Conservation (phyloP, 1,140 invertebrate species). For the Capitella teleta region DNA sequence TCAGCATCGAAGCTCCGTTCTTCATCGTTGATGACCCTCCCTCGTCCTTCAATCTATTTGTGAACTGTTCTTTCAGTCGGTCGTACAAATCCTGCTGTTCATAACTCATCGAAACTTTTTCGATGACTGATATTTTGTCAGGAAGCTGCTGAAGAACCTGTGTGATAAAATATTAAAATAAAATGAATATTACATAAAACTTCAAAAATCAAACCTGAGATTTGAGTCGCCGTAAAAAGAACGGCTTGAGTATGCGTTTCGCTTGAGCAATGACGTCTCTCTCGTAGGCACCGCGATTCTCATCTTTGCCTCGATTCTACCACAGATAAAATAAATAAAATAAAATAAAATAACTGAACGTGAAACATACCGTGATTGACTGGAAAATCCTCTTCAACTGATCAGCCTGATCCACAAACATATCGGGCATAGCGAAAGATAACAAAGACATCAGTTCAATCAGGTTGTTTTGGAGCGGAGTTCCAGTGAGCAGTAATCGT, state of each 20-base stretch:
- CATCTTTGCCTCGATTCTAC: slow-evolving; percentile 15
- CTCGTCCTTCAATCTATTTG: neutral
- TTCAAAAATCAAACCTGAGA: slow-evolving; percentile 33
- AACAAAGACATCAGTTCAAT: slow-evolving; percentile 88
- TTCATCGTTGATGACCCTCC: neutral
- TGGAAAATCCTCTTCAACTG: slow-evolving; percentile 76
- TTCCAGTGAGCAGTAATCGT: slow-evolving; percentile 77
- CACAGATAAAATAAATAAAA: slow-evolving; percentile 8
- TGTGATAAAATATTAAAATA: slow-evolving; percentile 37
- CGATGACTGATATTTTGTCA: slow-evolving; percentile 59
- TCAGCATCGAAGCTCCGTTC: slow-evolving; percentile 23
- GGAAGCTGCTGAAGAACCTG: slow-evolving; percentile 60
- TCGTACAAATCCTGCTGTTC: slow-evolving; percentile 65
- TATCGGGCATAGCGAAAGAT: slow-evolving; percentile 89
- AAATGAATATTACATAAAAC: slow-evolving; percentile 2
- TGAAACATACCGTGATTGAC: slow-evolving; percentile 41
- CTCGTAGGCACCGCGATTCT: slow-evolving; percentile 54
- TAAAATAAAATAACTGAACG: slow-evolving; percentile 2
- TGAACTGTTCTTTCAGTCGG: slow-evolving; percentile 59
- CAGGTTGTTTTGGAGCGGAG: slow-evolving; percentile 90
- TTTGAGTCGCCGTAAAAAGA: slow-evolving; percentile 83
- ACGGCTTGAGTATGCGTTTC: slow-evolving; percentile 90
- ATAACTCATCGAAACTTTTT: slow-evolving; percentile 54
- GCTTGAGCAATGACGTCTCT: slow-evolving; percentile 79
- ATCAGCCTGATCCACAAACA: slow-evolving; percentile 78